These are phyloP conservation scores for Xylota sylvarum DNA, from an alignment of 2,888 invertebrate genomes.

Conservation along the genomic window DNA sequence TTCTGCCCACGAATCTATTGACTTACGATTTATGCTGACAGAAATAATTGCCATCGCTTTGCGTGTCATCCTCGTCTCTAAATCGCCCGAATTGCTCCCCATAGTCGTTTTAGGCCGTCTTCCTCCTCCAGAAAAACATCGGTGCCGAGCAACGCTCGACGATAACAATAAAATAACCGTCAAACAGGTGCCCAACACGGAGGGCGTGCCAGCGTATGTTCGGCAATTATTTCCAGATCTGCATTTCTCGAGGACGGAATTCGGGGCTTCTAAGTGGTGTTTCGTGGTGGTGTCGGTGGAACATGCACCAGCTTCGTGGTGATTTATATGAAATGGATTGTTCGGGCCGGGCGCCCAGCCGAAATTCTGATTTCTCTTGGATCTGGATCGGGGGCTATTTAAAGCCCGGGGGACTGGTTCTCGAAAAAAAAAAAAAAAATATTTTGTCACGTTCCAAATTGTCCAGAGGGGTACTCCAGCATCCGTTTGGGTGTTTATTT, in stretches of 20 bases:
- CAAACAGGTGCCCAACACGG: slow-evolving; percentile 74
- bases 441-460: slow-evolving; percentile 74
- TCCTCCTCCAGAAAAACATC: slow-evolving; percentile 21
- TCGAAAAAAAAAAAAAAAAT: slow-evolving; percentile 48
- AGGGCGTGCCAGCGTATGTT: slow-evolving; percentile 57
- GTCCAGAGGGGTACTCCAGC: slow-evolving; percentile 44
- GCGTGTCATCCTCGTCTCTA: slow-evolving; percentile 58
- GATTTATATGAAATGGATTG: slow-evolving; percentile 75
- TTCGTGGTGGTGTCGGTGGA: slow-evolving; percentile 35
- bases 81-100: slow-evolving; percentile 72
- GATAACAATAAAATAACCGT: slow-evolving; percentile 76
- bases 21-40: slow-evolving; percentile 77
- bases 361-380: slow-evolving; percentile 14
- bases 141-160: slow-evolving; percentile 36
- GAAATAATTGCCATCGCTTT: slow-evolving; percentile 75
- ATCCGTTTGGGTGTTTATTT: slow-evolving; percentile 67
- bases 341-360: slow-evolving; percentile 28
- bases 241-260: slow-evolving; percentile 33
- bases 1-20: slow-evolving; percentile 35
- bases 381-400: slow-evolving; percentile 55
- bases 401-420: slow-evolving; percentile 32
- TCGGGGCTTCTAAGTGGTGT: slow-evolving; percentile 39
- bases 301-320: slow-evolving; percentile 69
- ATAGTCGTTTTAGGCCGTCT: slow-evolving; percentile 42
- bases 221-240: slow-evolving; percentile 64